phyloP scores from a whole-genome alignment of 2,113 vertebrate species.

The Bungarus multicinctus region DNA sequence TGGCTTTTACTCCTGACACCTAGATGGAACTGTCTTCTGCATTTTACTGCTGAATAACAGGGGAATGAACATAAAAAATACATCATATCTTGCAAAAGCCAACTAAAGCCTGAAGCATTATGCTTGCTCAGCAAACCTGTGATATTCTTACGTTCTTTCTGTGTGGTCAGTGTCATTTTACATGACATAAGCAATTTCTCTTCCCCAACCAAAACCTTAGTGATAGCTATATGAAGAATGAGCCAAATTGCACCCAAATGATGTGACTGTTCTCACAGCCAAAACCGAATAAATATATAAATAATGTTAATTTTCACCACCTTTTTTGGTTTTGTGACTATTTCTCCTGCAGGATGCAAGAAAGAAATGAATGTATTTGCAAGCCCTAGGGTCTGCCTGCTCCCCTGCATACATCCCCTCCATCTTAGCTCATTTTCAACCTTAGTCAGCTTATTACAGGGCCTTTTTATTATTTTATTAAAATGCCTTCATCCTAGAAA shows the following conservation, averaged over 20 bases:
- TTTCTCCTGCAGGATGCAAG: background rate
- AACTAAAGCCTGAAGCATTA: background rate
- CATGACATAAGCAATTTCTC: background rate
- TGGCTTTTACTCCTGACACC: background rate
- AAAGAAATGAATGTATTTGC: background rate
- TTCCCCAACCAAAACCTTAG: background rate
- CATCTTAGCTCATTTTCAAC: background rate
- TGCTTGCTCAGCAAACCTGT: background rate
- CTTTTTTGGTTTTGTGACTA: background rate
- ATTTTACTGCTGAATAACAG: background rate
- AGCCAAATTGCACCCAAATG: background rate
- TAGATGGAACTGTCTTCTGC: background rate
- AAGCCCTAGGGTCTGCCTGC: background rate
- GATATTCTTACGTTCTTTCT: background rate
- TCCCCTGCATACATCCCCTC: background rate
- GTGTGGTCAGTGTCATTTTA: background rate
- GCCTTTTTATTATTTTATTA: background rate
- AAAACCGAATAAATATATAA: background rate
- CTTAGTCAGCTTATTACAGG: background rate
- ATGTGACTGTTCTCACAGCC: background rate
- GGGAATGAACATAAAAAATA: background rate
- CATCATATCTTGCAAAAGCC: background rate
- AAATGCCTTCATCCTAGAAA: background rate
- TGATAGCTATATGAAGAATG: background rate
- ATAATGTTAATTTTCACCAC: background rate